These are phyloP conservation scores for Callospermophilus lateralis DNA, from an alignment of 2,113 vertebrate species.

Conservation along the genomic window DNA sequence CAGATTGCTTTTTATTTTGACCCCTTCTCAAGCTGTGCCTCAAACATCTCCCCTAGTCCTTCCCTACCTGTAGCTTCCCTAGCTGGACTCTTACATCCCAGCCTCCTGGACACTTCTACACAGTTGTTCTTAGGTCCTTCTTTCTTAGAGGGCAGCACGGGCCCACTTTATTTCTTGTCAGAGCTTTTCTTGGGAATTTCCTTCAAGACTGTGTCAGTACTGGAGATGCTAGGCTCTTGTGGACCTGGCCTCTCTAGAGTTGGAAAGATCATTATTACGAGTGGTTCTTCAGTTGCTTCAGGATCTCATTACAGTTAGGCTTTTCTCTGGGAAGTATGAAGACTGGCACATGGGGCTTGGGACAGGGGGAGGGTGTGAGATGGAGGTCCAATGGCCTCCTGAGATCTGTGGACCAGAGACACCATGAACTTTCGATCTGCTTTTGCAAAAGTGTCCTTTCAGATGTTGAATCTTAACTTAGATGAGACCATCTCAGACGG, in stretches of 20 bases:
- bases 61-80: neutral
- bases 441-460: neutral
- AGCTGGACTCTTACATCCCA: neutral
- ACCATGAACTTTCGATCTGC: neutral
- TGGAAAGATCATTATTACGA: neutral
- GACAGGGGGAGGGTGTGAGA: no score
- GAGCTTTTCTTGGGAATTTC: neutral
- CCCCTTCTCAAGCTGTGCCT: no score
- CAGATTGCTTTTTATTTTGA: neutral
- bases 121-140: neutral
- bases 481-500: neutral
- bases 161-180: no score
- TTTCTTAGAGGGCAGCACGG: neutral
- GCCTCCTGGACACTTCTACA: neutral
- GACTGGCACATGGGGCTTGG: neutral
- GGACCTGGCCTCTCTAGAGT: neutral
- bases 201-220: neutral
- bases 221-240: neutral
- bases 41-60: neutral
- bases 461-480: neutral
- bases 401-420: neutral
- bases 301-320: neutral
- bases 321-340: neutral
- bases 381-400: neutral
- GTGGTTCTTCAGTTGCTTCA: neutral